These are phyloP conservation scores for Malurus leucopterus DNA, from an alignment of 2,797 vertebrate species.

Conservation along the genomic window DNA sequence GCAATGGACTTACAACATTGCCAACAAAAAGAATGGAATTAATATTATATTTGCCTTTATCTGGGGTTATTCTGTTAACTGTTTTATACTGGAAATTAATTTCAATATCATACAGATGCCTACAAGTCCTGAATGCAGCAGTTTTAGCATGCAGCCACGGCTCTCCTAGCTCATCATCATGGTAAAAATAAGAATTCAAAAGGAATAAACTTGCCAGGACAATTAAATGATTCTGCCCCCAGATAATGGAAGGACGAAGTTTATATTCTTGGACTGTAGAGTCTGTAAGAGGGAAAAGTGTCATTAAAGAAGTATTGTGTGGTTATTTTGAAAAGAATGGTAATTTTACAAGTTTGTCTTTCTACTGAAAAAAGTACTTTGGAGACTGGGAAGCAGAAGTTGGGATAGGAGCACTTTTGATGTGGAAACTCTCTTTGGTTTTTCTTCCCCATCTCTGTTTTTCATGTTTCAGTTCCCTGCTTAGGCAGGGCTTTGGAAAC, in stretches of 20 bases:
- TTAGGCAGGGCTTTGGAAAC: neutral
- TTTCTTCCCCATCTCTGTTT: neutral
- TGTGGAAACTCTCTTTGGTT: neutral
- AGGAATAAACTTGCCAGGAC: constrained; percentile 30
- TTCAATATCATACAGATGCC: constrained; percentile 19
- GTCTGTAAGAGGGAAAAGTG: neutral
- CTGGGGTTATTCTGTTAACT: constrained; percentile 41
- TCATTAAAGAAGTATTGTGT: neutral
- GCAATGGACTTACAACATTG: constrained; percentile 31
- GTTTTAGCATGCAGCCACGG: neutral
- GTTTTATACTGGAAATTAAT: constrained; percentile 57
- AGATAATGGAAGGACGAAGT: neutral
- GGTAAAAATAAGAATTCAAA: constrained; percentile 1
- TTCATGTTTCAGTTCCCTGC: neutral
- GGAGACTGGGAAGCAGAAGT: neutral
- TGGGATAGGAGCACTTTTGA: neutral
- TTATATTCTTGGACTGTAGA: neutral
- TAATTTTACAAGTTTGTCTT: neutral
- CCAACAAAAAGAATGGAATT: constrained; percentile 52
- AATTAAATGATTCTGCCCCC: constrained; percentile 12
- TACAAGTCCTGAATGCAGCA: constrained; percentile 5
- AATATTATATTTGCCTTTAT: constrained; percentile 54
- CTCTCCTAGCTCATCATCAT: neutral
- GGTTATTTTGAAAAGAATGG: neutral
- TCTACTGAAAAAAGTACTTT: neutral